Evolutionary conservation across 2,113 vertebrate genomes (phyloP), one percentile per base, ranked within the genome.

Genomic region (Triplophysa tibetana): DNA sequence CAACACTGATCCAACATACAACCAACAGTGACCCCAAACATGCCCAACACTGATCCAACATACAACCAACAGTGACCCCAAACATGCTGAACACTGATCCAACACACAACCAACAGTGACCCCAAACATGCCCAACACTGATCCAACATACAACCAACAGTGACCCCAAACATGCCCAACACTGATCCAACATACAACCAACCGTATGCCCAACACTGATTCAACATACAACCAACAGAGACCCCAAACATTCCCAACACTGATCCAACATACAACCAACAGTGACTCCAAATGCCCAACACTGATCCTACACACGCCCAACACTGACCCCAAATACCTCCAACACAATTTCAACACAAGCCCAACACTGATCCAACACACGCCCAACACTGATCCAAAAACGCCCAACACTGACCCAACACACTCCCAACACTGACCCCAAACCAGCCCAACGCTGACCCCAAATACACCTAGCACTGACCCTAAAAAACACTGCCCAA

Each of bases 101-200:
- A n/a, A n/a, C n/a, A n/a, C n/a, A n/a, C 29, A 33, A 2, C 29
- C 29, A 33, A 33, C 29, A 33, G 0, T 48, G 29, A 66, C 76
- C 82, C 26, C 78, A 33, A 33, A 33, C 29, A 70, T 23, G 62
- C 56, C 77, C 73, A 90, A 93, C 90, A 92, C 43, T 89, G 14
- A 16, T 1, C 50, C 1, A 38, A 24, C n/a, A 66, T 12, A 66
- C 24, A 66, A 10, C 24, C 23, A 13, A 26, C 12, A 7, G 23
- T 41, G 29, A 9, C 2, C 17, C 92, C 93, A 91, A 90, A 91
- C 93, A 33, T 5, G 4, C 29, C 29, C 5, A 33, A 33, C 29
- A 33, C 29, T 33, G 29, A 33, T 1, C 26, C 29, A 33, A 33
- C n/a, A 33, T 1, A 33, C 4, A 5, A 4, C 29, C 29, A 33